These are phyloP conservation scores for Streptopelia turtur DNA, from an alignment of 2,797 vertebrate genomes.

Conservation along the genomic window DNA sequence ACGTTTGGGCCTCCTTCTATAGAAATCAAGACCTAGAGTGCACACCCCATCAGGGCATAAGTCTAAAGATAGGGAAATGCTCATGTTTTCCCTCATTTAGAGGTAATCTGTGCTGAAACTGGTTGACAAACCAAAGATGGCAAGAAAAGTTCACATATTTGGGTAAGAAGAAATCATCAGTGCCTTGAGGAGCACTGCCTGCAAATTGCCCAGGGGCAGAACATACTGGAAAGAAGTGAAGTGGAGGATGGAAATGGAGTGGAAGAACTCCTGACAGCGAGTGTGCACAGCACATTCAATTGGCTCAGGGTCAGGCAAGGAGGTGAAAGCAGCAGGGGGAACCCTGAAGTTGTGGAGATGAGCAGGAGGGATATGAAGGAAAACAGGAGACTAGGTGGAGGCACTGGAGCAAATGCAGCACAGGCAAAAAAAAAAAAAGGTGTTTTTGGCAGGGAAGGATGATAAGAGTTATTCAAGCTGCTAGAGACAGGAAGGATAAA, in stretches of 20 bases:
- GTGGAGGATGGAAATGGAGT: background rate
- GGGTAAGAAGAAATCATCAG: background rate
- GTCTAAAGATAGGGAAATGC: background rate
- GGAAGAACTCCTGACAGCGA: background rate
- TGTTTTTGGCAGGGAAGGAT: background rate
- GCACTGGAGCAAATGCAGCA: background rate
- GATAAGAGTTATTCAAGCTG: background rate
- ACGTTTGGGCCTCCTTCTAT: background rate
- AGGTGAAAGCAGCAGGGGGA: background rate
- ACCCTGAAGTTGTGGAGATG: background rate
- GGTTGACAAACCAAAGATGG: background rate
- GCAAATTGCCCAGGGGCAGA: background rate
- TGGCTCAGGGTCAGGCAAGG: background rate
- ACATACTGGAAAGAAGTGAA: background rate
- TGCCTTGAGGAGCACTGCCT: background rate
- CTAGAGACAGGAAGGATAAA: background rate
- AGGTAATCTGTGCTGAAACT: background rate
- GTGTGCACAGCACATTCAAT: background rate
- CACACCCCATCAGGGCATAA: fast-evolving
- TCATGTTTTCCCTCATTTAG: background rate
- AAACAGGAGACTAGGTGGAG: background rate
- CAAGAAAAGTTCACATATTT: background rate
- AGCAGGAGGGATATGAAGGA: background rate
- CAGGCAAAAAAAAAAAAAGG: background rate
- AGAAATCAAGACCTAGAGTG: background rate